Evolutionary conservation across 2,113 vertebrate species (phyloP), one percentile per base, ranked within the genome.

Genomic region (Tychaedon coryphoeus): DNA sequence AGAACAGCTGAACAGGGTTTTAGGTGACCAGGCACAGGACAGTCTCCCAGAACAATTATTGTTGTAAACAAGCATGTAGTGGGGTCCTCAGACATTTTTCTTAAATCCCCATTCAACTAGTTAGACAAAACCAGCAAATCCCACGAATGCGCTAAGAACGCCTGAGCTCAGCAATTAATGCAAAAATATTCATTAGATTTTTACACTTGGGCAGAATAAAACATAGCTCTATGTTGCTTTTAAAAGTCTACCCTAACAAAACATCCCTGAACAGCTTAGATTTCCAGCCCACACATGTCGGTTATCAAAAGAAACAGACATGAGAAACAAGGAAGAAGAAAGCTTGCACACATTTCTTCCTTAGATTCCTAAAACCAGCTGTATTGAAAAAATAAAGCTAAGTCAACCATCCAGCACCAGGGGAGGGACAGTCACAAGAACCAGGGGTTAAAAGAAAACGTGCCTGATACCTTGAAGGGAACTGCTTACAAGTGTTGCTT

Each of bases 221-320:
- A 72, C 22, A 33, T 26, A 43, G 31, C 31, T 93, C 87, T 76
- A 9, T 72, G 67, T 45, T 89, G 74, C 73, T 50, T 88, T 93
- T 92, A 86, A 86, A 86, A 89, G 56, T 24, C 72, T 81, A 71
- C 69, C 51, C 91, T 90, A 88, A 88, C 33, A 86, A 92, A 96
- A 92, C 29, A 95, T 88, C 56, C 64, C 60, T 10, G 6, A 80
- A 92, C 33, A 94, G 94, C 76, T 95, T 92, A 50, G 28, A 91
- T 91, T 96, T 95, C 94, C 51, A 96, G 94, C 83, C 95, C 96
- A 95, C 96, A 91, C 91, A 92, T 29, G 57, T 24, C 64, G 72
- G 79, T 89, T 94, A 94, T 94, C 88, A 81, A 77, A 94, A 91
- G 79, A 92, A 96, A 86, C 9, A 80, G 75, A 72, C 43, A 86